Conservation (phyloP, 1,140 invertebrate species). For the Drosophila suzukii region DNA sequence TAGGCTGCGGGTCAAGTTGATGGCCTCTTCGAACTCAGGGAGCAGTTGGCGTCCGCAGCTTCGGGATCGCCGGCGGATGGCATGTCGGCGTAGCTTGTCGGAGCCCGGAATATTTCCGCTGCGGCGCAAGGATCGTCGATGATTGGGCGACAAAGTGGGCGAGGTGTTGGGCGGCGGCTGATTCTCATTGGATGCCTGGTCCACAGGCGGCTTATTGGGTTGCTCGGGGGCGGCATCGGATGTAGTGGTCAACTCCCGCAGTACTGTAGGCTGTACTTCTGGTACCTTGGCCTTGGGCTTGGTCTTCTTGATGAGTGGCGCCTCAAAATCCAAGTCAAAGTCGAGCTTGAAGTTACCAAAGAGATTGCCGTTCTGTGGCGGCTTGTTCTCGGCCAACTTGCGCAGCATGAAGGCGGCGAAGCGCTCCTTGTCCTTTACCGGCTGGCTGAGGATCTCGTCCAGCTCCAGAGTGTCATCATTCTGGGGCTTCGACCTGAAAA, state of each 20-base stretch:
- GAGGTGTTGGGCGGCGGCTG: not conserved
- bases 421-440: conserved; percentile 6
- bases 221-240: not conserved
- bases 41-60: conserved; percentile 59
- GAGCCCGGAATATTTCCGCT: conserved; percentile 50
- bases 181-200: conserved; percentile 7
- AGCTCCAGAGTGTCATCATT: conserved; percentile 4
- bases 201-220: not conserved
- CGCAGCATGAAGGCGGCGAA: conserved; percentile 5
- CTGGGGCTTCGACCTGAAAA: not conserved
- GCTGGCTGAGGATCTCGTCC: conserved; percentile 8
- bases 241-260: not conserved
- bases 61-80: conserved; percentile 56
- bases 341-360: conserved; percentile 6
- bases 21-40: conserved; percentile 46
- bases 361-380: not conserved
- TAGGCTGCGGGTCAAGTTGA: not conserved
- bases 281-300: not conserved
- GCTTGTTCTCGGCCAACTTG: conserved; percentile 6
- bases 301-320: not conserved
- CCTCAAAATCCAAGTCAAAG: conserved; percentile 1
- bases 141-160: conserved; percentile 1
- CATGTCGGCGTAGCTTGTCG: conserved; percentile 58
- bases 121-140: conserved; percentile 5
- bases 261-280: not conserved